Conservation (phyloP, 2,888 invertebrate species). For the Machimus atricapillus region DNA sequence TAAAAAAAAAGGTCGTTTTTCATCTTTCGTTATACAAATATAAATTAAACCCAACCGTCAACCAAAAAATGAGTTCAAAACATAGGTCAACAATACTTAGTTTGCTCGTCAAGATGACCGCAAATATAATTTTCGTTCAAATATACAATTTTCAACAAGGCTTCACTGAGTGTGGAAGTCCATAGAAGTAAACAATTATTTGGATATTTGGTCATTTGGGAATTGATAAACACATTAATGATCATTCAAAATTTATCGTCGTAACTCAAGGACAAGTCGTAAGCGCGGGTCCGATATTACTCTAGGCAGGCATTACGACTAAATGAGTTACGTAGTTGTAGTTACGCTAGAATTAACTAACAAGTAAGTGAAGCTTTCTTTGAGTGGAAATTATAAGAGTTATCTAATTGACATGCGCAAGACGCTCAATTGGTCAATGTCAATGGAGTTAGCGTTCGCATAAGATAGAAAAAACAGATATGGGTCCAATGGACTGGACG, state of each 20-base stretch:
- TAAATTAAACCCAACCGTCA: too few relatives aligned
- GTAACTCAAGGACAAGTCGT: not conserved
- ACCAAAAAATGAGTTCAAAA: not conserved
- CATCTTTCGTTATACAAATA: too few relatives aligned
- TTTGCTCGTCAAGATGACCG: not conserved
- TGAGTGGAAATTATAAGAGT: too few relatives aligned
- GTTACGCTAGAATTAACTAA: not conserved
- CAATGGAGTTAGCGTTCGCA: too few relatives aligned
- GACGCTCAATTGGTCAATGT: too few relatives aligned
- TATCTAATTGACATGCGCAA: too few relatives aligned
- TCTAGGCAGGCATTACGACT: too few relatives aligned
- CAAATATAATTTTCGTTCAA: not conserved
- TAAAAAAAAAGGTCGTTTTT: too few relatives aligned
- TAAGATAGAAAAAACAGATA: too few relatives aligned
- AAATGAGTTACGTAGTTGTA: not conserved
- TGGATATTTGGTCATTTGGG: not conserved
- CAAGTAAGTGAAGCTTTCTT: not conserved
- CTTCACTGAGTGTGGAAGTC: not conserved
- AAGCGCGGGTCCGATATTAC: too few relatives aligned
- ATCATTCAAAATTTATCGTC: not conserved
- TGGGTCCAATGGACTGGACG: too few relatives aligned
- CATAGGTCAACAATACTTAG: not conserved
- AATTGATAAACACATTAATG: not conserved
- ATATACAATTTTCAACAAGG: not conserved
- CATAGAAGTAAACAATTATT: not conserved